A percentile compares a stretch with the other conserved stretches of the same genome.
Evolutionary conservation across 2,888 invertebrate species (phyloP).

Genomic region (Harpagoxenus sublaevis): DNA sequence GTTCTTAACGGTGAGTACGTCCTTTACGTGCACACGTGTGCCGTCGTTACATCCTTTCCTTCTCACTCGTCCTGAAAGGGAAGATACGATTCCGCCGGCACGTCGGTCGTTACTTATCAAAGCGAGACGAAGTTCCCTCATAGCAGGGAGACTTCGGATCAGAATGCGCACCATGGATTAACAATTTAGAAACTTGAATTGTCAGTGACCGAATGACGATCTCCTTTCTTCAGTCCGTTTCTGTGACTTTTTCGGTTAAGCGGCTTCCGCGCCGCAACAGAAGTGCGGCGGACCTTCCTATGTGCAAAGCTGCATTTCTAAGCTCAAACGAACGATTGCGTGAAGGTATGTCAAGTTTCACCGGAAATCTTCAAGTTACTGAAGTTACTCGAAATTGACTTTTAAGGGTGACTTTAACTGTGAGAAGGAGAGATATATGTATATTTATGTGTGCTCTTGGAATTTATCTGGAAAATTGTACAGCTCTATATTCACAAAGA

Average conservation of each 20-base stretch:
- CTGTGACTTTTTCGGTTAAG: not conserved
- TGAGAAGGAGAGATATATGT: not conserved
- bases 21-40: constrained; percentile 29
- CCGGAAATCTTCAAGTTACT: not conserved
- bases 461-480: not conserved
- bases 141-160: not conserved
- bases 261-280: not conserved
- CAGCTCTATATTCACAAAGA: not conserved
- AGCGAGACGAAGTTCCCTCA: constrained; percentile 5
- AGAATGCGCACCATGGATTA: constrained; percentile 27
- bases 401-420: not conserved
- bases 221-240: not conserved
- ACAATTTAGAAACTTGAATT: constrained; percentile 32
- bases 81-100: not conserved
- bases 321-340: constrained; percentile 19
- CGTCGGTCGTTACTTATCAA: constrained; percentile 37
- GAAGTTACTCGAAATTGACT: not conserved
- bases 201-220: constrained; percentile 10
- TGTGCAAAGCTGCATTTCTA: not conserved
- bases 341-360: not conserved
- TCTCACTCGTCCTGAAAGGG: not conserved
- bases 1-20: constrained; percentile 88
- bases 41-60: constrained; percentile 10
- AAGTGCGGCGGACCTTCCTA: not conserved
- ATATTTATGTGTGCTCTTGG: not conserved